A percentile compares a stretch with the other conserved stretches of the same genome.
These are phyloP conservation scores for Drosophila pectinifera DNA, from an alignment of 1,140 invertebrate species.

Conservation along the genomic window DNA sequence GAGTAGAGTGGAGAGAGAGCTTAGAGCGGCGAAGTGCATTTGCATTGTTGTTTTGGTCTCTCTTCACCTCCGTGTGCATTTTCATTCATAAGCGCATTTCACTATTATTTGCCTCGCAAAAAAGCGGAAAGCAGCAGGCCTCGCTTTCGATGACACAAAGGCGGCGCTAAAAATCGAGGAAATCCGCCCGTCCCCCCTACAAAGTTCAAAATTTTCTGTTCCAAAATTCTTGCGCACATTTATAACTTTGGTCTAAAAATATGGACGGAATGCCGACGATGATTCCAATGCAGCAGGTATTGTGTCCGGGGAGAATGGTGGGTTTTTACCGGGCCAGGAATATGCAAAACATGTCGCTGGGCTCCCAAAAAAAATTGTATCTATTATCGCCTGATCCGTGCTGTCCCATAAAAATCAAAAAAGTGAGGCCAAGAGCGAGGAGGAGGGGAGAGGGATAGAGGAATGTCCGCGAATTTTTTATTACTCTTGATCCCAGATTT, in stretches of 20 bases:
- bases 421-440: constrained; percentile 15
- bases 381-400: constrained; percentile 1
- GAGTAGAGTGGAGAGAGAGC: constrained; percentile 2
- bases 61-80: constrained; percentile 41
- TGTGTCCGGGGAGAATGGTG: neutral
- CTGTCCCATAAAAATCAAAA: constrained; percentile 33
- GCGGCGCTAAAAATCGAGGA: neutral
- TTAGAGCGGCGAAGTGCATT: constrained; percentile 26
- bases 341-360: constrained; percentile 16
- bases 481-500: constrained; percentile 19
- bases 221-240: constrained; percentile 10
- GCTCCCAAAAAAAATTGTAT: neutral
- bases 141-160: constrained; percentile 22
- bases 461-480: constrained; percentile 68
- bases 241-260: constrained; percentile 8
- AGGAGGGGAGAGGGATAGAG: neutral
- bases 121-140: constrained; percentile 29
- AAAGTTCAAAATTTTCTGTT: constrained; percentile 37
- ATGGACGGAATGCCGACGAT: constrained; percentile 23
- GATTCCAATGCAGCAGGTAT: constrained; percentile 32
- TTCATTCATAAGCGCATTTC: constrained; percentile 78
- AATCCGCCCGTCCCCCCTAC: neutral
- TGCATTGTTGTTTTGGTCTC: constrained; percentile 39
- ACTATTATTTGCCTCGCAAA: constrained; percentile 34
- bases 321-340: neutral